phyloP scores from a whole-genome alignment of 2,113 vertebrate species.

The Melanerpes aurifrons region DNA sequence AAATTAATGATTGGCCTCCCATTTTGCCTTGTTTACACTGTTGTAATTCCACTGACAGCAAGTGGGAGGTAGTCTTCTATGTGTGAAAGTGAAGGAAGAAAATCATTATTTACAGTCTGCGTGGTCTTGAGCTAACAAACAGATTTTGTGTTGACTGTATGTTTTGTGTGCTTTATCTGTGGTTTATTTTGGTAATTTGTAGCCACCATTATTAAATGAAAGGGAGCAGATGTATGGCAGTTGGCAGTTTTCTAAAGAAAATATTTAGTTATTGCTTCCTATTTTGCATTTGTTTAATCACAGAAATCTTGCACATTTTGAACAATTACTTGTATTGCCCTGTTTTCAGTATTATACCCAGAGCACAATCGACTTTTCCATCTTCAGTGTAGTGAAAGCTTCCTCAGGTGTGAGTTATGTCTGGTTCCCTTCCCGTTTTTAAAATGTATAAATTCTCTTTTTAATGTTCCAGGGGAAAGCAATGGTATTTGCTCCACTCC shows the following conservation, averaged over 20 bases:
- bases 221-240: slow-evolving; percentile 10
- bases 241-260: slow-evolving; percentile 26
- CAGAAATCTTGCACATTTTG: slow-evolving; percentile 23
- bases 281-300: slow-evolving; percentile 42
- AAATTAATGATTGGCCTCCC: neutral
- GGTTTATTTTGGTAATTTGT: slow-evolving; percentile 36
- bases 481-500: slow-evolving; percentile 90
- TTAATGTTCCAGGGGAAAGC: slow-evolving; percentile 88
- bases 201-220: neutral
- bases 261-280: neutral
- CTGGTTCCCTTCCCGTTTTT: slow-evolving; percentile 62
- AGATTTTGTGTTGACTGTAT: neutral
- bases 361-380: slow-evolving; percentile 38
- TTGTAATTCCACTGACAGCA: slow-evolving; percentile 12
- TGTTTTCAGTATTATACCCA: neutral
- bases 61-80: neutral
- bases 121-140: neutral
- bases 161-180: neutral
- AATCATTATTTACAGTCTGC: slow-evolving; percentile 17
- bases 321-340: neutral
- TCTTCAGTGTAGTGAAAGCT: slow-evolving; percentile 19
- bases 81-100: neutral
- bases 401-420: slow-evolving; percentile 27
- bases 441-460: slow-evolving; percentile 75
- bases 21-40: neutral